These are phyloP conservation scores for Troides oblongomaculatus DNA, from an alignment of 2,888 invertebrate species.

Conservation along the genomic window DNA sequence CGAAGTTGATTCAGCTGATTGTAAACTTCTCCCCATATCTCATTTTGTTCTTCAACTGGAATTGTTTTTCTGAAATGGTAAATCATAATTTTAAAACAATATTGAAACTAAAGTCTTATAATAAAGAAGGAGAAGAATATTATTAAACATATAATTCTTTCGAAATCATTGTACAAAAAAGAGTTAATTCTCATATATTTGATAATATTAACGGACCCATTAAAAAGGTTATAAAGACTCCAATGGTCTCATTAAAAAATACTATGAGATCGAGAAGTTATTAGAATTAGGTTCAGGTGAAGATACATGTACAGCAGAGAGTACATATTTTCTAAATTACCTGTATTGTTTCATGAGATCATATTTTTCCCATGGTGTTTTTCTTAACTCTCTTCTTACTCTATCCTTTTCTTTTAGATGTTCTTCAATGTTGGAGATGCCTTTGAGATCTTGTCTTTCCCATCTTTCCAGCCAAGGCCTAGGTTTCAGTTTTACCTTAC, in stretches of 20 bases:
- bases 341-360: conserved; percentile 97
- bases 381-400: conserved; percentile 77
- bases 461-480: conserved; percentile 95
- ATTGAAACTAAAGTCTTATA: conserved; percentile 24
- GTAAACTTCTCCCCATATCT: conserved; percentile 92
- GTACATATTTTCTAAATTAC: conserved; percentile 47
- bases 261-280: too few species aligned
- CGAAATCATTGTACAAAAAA: too few species aligned
- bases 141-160: too few species aligned
- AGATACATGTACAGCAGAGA: too few species aligned
- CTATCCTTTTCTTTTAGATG: conserved; percentile 75
- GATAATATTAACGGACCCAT: too few species aligned
- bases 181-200: too few species aligned
- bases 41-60: conserved; percentile 91
- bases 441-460: conserved; percentile 89
- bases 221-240: too few species aligned
- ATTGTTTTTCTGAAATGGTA: conserved; percentile 83
- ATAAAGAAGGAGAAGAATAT: too few species aligned
- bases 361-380: conserved; percentile 91
- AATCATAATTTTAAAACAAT: not conserved
- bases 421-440: conserved; percentile 83
- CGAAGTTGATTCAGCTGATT: conserved; percentile 86
- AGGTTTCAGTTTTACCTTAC: conserved; percentile 85
- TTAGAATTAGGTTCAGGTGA: too few species aligned
- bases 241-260: too few species aligned